Conservation (phyloP, 2,888 invertebrate species). For the Plagiodera versicolora region DNA sequence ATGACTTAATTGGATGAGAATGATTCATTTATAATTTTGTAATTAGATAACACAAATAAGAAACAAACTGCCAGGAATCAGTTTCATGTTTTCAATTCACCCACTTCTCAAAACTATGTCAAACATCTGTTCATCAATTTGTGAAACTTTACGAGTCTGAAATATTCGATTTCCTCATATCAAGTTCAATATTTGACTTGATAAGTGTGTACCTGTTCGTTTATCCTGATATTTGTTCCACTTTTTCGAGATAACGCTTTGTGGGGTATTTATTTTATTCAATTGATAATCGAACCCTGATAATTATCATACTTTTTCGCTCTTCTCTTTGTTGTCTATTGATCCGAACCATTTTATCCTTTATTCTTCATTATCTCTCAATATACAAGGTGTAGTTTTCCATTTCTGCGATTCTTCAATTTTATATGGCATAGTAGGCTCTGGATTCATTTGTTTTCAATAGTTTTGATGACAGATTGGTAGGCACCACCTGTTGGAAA, state of each 20-base stretch:
- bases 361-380: too few relatives aligned
- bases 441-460: too few relatives aligned
- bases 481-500: too few relatives aligned
- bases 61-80: too few relatives aligned
- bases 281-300: background rate
- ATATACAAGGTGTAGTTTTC: too few relatives aligned
- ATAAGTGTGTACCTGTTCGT: constrained; percentile 9
- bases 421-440: too few relatives aligned
- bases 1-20: background rate
- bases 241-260: background rate
- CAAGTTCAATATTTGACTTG: constrained; percentile 13
- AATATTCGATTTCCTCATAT: constrained; percentile 2
- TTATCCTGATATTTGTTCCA: constrained; percentile 3
- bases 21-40: background rate
- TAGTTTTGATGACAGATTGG: too few relatives aligned
- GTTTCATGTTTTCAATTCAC: too few relatives aligned
- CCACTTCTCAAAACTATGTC: background rate
- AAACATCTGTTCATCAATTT: background rate
- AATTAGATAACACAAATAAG: background rate
- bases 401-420: too few relatives aligned
- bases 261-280: background rate
- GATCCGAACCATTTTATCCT: too few relatives aligned
- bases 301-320: too few relatives aligned
- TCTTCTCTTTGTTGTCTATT: too few relatives aligned
- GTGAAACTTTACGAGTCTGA: background rate